Percentiles rank a stretch among this genome's conserved stretches.
Evolutionary conservation across 2,797 vertebrate species (phyloP).

Genomic region (Acrossocheilus wenchowensis): DNA sequence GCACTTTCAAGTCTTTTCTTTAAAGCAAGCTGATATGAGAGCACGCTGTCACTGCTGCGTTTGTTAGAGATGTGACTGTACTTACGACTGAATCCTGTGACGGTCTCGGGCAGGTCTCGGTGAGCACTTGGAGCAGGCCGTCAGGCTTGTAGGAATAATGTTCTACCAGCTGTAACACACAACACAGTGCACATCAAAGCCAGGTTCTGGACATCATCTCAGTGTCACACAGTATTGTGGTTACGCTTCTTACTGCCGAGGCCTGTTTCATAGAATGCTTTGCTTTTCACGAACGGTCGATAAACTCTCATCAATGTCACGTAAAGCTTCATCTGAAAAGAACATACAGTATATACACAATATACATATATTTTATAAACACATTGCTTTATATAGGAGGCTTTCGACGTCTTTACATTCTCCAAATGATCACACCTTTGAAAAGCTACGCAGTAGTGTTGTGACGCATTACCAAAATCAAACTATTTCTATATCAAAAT

Average conservation of each 20-base stretch:
- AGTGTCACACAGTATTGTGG: not conserved
- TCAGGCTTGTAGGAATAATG: constrained; percentile 98
- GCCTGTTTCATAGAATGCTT: not conserved
- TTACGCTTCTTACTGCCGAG: not conserved
- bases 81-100: not conserved
- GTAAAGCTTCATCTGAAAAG: not conserved
- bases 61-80: not conserved
- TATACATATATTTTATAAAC: not conserved
- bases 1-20: not conserved
- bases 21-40: constrained; percentile 3
- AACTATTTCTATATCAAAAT: not conserved
- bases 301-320: not conserved
- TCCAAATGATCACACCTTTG: not conserved
- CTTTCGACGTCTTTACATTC: not conserved
- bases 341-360: not conserved
- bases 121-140: constrained; percentile 90
- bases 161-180: constrained; percentile 86
- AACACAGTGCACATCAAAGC: constrained; percentile 25
- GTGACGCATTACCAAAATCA: not conserved
- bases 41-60: not conserved
- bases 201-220: not conserved
- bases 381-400: not conserved
- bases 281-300: not conserved
- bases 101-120: constrained; percentile 81
- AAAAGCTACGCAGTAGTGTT: not conserved